These are phyloP conservation scores for Orchesella cincta DNA, from an alignment of 1,140 invertebrate species.

Conservation along the genomic window DNA sequence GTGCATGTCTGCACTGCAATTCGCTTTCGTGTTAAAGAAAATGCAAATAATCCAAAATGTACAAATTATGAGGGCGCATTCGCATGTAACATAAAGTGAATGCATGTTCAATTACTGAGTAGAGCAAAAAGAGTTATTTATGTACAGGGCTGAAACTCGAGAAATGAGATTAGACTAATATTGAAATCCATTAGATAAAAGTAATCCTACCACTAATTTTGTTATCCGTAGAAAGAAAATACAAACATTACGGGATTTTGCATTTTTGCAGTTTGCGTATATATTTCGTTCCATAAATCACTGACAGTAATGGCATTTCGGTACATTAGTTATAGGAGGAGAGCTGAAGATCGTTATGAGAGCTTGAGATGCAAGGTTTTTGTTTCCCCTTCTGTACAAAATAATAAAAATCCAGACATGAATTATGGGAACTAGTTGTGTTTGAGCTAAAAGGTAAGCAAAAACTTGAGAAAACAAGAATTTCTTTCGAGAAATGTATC, in stretches of 20 bases:
- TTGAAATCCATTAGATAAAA: too few species aligned
- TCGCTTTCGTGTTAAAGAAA: background rate
- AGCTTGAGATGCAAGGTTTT: too few species aligned
- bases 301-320: background rate
- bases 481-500: slow-evolving; percentile 10
- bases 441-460: slow-evolving; percentile 27
- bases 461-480: background rate
- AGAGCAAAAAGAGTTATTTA: too few species aligned
- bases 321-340: too few species aligned
- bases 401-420: slow-evolving; percentile 8
- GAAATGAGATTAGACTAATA: too few species aligned
- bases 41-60: background rate
- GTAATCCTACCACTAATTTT: too few species aligned
- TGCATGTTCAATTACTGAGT: too few species aligned
- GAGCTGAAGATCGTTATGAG: too few species aligned
- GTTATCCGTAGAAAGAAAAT: too few species aligned
- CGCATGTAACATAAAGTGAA: background rate
- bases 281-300: slow-evolving; percentile 6
- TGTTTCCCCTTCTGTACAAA: background rate
- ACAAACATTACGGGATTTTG: too few species aligned
- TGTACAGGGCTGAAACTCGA: too few species aligned
- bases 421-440: slow-evolving; percentile 1
- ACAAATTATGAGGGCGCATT: background rate
- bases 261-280: too few species aligned
- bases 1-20: background rate